These are phyloP conservation scores for Geotrupes spiniger DNA, from an alignment of 2,888 invertebrate species.

Conservation along the genomic window DNA sequence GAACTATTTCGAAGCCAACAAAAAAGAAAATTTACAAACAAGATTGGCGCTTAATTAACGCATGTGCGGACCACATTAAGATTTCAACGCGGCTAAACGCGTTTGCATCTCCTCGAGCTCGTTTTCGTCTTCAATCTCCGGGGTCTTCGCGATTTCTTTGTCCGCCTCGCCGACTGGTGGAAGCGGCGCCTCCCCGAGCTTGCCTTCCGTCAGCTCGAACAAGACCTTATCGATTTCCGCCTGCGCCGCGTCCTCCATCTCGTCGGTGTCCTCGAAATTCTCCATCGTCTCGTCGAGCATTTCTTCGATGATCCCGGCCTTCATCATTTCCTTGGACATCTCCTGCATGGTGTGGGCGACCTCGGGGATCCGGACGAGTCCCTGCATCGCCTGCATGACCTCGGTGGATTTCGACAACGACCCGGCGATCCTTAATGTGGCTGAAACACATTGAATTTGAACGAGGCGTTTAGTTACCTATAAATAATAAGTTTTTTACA, in stretches of 20 bases:
- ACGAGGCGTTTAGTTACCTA: too few species aligned
- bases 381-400: constrained; percentile 98
- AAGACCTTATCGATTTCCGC: constrained; percentile 67
- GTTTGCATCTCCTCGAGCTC: constrained; percentile 92
- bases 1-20: too few species aligned
- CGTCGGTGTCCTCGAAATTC: constrained; percentile 86
- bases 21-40: background rate
- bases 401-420: constrained; percentile 93
- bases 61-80: too few species aligned
- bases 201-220: constrained; percentile 89
- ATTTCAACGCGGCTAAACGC: constrained; percentile 81
- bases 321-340: constrained; percentile 99
- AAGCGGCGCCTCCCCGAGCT: constrained; percentile 88
- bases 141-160: constrained; percentile 52
- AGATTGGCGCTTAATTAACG: background rate
- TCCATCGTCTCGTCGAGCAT: constrained; percentile 99
- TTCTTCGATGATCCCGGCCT: constrained; percentile 97
- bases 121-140: constrained; percentile 62
- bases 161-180: constrained; percentile 65
- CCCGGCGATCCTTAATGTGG: constrained; percentile 91
- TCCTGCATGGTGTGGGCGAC: constrained; percentile 96
- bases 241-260: constrained; percentile 95
- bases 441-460: too few species aligned
- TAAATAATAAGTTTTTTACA: too few species aligned
- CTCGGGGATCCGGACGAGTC: constrained; percentile 85